Conservation (phyloP, 2,888 invertebrate genomes). For the Mesoligia furuncula region DNA sequence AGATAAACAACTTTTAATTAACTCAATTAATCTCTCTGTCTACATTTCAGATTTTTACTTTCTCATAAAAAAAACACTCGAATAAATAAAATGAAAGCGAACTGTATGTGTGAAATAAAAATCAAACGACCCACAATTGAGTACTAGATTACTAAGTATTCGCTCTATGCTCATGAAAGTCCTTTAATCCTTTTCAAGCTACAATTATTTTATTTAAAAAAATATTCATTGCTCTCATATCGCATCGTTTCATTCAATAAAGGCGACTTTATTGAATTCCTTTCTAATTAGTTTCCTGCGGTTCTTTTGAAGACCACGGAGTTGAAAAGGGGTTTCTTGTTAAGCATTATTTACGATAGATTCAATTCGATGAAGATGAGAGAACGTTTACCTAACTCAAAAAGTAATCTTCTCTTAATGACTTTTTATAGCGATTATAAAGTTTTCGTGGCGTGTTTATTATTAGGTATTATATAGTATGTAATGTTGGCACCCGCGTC, state of each 20-base stretch:
- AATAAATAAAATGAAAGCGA: constrained; percentile 2
- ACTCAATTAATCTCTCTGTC: no score
- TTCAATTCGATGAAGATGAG: constrained; percentile 20
- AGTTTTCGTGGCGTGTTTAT: constrained; percentile 34
- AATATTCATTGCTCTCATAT: constrained; percentile 40
- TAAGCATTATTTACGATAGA: constrained; percentile 13
- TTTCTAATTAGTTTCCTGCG: constrained; percentile 46
- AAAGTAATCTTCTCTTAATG: constrained; percentile 23
- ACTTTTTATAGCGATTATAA: constrained; percentile 28
- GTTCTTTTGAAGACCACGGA: constrained; percentile 33
- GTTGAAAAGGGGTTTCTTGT: constrained; percentile 12
- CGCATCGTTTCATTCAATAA: constrained; percentile 40
- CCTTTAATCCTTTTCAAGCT: constrained; percentile 16
- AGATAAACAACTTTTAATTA: not conserved
- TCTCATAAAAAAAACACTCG: not conserved
- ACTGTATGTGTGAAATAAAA: constrained; percentile 11
- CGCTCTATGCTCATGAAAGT: constrained; percentile 17
- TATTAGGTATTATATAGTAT: constrained; percentile 39
- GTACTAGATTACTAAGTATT: not conserved
- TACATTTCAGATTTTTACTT: no score
- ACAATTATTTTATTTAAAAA: constrained; percentile 36
- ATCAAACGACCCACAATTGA: not conserved
- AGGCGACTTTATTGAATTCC: constrained; percentile 35
- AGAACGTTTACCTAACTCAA: not conserved
- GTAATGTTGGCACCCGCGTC: constrained; percentile 27